Base-by-base conservation (phyloP, 2,797 vertebrate species). In the Vireo griseus region DNA sequence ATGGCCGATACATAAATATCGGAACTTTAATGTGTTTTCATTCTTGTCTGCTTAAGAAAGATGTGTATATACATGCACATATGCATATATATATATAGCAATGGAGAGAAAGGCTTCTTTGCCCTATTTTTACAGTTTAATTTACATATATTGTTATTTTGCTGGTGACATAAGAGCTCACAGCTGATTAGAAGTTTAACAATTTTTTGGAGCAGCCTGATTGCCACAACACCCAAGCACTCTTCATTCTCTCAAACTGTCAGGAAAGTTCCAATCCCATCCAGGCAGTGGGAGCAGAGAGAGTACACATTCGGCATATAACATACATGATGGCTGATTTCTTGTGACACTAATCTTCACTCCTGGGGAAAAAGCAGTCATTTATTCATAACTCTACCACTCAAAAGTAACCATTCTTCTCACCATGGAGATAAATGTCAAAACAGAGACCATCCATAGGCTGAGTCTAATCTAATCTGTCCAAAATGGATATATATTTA, bases 1-100 rank as follows among this genome's bases (percentile, higher is more conserved):
- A 54, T 93, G 92, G 82, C 96, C 74, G 29, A 91, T 93, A 96
- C 94, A 97, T 97, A 98, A 98, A 97, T 97, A 98, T 96, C 95
- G 31, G 96, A 97, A 96, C 95, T 97, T 97, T 93, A 95, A 96
- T 93, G 91, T 96, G 75, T 89, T 95, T 71, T 94, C 87, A 86
- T 96, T 97, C 97, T 92, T 94, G 66, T 96, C 95, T 95, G 54
- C 69, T 83, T 67, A 71, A 85, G 85, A 95, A 95, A 75, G 62
- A 88, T 7, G 42, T 62, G n/a, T 37, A 54, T 75, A 61, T 72
- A 86, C 67, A 29, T 58, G 68, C 73, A 71, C 68, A 90, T 80
- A 91, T 55, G 86, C 48, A 31, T 54, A 51, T 42, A 67, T 33
- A 89, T 40, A 61, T 42, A 37, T 39, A 71, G 62, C 65, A 71